Evolutionary conservation across 23 tunicate species (phyloP).

Genomic region (Phallusia fumigata): DNA sequence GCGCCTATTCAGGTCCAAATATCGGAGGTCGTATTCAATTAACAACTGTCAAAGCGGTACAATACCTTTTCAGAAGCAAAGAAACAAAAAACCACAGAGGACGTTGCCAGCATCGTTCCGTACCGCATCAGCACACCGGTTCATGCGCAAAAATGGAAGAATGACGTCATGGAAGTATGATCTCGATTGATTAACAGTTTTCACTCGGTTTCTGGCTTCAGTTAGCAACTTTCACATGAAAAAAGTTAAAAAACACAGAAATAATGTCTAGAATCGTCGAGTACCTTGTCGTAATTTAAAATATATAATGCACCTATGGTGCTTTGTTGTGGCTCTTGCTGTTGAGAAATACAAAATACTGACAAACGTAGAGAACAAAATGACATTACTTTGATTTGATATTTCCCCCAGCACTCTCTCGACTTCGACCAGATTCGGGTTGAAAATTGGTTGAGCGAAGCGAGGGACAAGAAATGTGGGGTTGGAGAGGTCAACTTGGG

Average conservation of each 20-base stretch:
- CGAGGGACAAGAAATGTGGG: conserved; percentile 45
- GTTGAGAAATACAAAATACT: neutral
- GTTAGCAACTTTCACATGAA: too few species aligned
- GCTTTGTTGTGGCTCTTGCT: neutral
- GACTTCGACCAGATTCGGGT: conserved; percentile 37
- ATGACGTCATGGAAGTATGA: conserved; percentile 10
- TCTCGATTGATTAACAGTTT: too few species aligned
- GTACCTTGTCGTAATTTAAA: too few species aligned
- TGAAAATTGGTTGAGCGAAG: conserved; percentile 52
- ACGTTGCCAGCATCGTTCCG: conserved; percentile 18
- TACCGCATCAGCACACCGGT: conserved; percentile 8
- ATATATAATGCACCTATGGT: too few species aligned
- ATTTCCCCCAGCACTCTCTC: conserved; percentile 20
- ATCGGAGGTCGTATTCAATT: too few species aligned
- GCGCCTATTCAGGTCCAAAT: too few species aligned
- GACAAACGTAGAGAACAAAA: too few species aligned
- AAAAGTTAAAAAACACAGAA: too few species aligned
- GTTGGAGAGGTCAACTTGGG: conserved; percentile 55
- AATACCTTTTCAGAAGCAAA: conserved; percentile 6
- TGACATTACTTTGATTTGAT: neutral
- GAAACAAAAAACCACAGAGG: neutral
- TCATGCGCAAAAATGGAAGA: neutral
- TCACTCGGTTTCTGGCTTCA: too few species aligned
- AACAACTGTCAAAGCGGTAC: too few species aligned
- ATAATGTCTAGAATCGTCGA: too few species aligned